A percentile compares a stretch with the other conserved stretches of the same genome.
Evolutionary conservation across 2,797 vertebrate species (phyloP).

Genomic region (Numenius phaeopus): DNA sequence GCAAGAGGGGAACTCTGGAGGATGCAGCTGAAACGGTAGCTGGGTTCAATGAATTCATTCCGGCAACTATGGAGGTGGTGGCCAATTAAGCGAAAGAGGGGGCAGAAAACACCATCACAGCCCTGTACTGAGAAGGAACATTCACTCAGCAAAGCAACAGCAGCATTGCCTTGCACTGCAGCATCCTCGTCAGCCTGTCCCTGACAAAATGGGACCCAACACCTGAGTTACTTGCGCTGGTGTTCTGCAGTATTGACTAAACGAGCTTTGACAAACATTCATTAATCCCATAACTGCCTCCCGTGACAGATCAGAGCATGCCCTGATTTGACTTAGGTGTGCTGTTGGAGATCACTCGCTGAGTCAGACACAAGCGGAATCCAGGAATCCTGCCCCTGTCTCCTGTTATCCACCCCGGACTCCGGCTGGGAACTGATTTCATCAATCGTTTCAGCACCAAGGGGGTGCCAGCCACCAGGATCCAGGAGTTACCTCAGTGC

Average conservation of each 20-base stretch:
- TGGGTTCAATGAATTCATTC: neutral
- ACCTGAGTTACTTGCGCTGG: neutral
- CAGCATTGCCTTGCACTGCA: neutral
- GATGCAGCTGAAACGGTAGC: neutral
- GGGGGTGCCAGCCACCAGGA: neutral
- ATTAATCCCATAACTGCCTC: slow-evolving; percentile 7
- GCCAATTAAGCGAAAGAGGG: neutral
- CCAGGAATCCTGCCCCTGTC: slow-evolving; percentile 2
- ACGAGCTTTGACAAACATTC: neutral
- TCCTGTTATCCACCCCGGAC: neutral
- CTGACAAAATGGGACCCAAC: neutral
- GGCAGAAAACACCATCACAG: neutral
- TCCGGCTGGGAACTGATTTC: slow-evolving; percentile 11
- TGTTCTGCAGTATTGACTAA: neutral
- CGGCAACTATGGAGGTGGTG: fast-evolving
- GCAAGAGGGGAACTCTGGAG: neutral
- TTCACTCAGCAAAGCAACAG: neutral
- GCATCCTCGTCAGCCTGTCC: neutral
- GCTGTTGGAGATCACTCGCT: slow-evolving; percentile 32
- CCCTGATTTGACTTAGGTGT: slow-evolving; percentile 19
- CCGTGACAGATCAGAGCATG: neutral
- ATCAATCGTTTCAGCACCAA: neutral
- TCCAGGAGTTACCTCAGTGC: neutral
- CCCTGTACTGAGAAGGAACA: neutral
- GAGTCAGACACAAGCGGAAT: slow-evolving; percentile 25